Base-by-base conservation (phyloP, 2,888 invertebrate genomes). In the Plagodis dolabraria region DNA sequence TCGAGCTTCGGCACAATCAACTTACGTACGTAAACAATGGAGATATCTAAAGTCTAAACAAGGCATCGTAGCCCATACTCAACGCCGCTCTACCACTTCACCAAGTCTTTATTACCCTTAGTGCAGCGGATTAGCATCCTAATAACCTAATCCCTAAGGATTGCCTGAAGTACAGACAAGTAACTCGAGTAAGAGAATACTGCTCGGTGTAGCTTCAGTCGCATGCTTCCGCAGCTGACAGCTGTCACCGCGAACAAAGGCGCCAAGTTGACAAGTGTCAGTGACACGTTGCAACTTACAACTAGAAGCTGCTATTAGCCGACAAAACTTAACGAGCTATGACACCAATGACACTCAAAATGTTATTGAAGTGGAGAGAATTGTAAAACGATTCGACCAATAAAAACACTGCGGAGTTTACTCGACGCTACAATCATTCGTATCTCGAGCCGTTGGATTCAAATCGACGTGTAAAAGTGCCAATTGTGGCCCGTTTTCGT, bases 391-490 rank as follows among this genome's bases (percentile, higher is more conserved):
- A 11, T 58, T 45, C 47, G 47, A 51, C 59, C 61, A 51, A 68
- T 65, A 68, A 65, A 65, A 63, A 60, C 60, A 57, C 49, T 64
- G 63, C 64, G 64, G 65, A 65, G 62, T 65, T 68, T 63, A 68
- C 55, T 62, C 64, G 50, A 72, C 70, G 71, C 74, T 72, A 73
- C 69, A 74, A 74, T 70, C 64, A 69, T 69, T 72, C 70, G 68
- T 74, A 71, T 76, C 74, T 71, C 68, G 65, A 63, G 62, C 70
- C 62, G 67, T 74, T 69, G 64, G 68, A 77, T 77, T 76, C 73
- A 76, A 78, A 80, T 79, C 70, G 73, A 77, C 71, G 74, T 76
- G 77, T 79, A 79, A 80, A 80, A 77, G 72, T 77, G 77, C 76
- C 79, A 77, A 79, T 80, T 80, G 79, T 79, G 75, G 79, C 69